A percentile compares a stretch with the other conserved stretches of the same genome.
Conservation (phyloP, 1,140 invertebrate species). For the Acyrthosiphon pisum region DNA sequence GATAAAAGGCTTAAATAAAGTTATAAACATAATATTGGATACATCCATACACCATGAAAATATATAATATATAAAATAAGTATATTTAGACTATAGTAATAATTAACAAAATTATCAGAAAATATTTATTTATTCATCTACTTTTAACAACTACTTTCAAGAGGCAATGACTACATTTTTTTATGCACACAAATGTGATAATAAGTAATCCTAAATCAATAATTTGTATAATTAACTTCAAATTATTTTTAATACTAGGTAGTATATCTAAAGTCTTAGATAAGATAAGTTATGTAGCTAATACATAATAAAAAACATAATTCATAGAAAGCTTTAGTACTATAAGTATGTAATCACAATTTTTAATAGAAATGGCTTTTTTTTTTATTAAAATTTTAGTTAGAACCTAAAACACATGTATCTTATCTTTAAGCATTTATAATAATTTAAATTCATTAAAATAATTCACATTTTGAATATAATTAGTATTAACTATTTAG, state of each 20-base stretch:
- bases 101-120: too few species aligned
- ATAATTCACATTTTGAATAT: background rate
- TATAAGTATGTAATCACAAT: background rate
- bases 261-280: background rate
- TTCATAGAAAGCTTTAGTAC: background rate
- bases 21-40: too few species aligned
- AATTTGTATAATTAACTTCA: background rate
- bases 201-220: background rate
- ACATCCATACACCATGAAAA: background rate
- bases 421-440: background rate
- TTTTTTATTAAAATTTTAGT: background rate
- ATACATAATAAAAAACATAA: background rate
- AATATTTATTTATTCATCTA: background rate
- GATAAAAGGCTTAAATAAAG: too few species aligned
- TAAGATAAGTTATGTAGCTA: background rate
- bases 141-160: background rate
- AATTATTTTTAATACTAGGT: conserved; percentile 1
- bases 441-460: background rate
- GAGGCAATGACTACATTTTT: background rate
- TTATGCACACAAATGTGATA: background rate
- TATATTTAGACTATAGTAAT: too few species aligned
- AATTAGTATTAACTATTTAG: background rate
- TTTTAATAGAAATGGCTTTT: background rate
- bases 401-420: background rate
- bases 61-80: too few species aligned